Evolutionary conservation across 2,113 vertebrate species (phyloP).

Genomic region (Larimichthys polyactis): DNA sequence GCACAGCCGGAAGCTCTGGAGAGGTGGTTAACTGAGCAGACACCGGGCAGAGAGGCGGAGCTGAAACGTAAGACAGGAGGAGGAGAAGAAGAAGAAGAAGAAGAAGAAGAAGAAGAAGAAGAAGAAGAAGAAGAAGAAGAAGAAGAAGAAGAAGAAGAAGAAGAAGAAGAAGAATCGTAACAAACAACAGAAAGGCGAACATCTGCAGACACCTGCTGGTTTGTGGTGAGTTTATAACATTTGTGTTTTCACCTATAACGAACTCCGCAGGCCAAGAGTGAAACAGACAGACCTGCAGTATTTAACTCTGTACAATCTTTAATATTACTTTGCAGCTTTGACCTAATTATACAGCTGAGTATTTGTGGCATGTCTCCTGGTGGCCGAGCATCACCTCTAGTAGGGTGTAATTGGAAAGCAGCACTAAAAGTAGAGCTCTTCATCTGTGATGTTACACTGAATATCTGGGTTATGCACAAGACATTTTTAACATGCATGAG

Average conservation of each 20-base stretch:
- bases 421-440: too few relatives aligned
- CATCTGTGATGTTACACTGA: background rate
- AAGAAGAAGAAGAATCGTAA: background rate
- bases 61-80: background rate
- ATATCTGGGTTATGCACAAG: background rate
- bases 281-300: background rate
- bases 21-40: background rate
- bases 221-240: constrained; percentile 44
- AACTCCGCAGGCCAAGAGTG: constrained; percentile 27
- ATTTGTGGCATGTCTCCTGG: background rate
- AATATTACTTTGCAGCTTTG: background rate
- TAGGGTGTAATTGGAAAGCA: background rate
- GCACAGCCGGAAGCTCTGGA: background rate
- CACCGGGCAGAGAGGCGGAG: constrained; percentile 37
- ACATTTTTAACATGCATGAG: too few relatives aligned
- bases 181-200: background rate
- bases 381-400: background rate
- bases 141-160: too few relatives aligned
- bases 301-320: background rate
- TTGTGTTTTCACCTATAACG: background rate
- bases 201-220: background rate
- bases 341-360: background rate
- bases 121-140: too few relatives aligned
- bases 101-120: background rate
- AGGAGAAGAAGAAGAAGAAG: constrained; percentile 15